These are phyloP conservation scores for Stratiolaelaps scimitus DNA, from an alignment of 1,140 invertebrate genomes.

Conservation along the genomic window DNA sequence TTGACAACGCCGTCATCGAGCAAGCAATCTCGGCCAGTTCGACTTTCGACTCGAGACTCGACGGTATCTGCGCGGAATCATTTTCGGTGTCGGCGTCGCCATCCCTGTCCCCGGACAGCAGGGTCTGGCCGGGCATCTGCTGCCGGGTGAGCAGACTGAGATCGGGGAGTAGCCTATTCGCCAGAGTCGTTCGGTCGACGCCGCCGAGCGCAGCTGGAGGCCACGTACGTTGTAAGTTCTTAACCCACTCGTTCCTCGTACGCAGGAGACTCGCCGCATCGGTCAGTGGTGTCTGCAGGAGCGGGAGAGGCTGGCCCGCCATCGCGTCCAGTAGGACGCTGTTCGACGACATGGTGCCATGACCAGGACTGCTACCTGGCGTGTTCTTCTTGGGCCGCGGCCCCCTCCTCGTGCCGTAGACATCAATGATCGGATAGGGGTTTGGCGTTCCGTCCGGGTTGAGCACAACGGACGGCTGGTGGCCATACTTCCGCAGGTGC, in stretches of 20 bases:
- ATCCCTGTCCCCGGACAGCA: too few relatives aligned
- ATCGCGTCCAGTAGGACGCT: constrained; percentile 19
- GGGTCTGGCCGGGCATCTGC: too few relatives aligned
- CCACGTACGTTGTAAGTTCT: not conserved
- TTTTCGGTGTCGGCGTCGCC: too few relatives aligned
- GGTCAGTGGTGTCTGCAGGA: constrained; percentile 35
- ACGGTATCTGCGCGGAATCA: too few relatives aligned
- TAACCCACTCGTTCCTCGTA: constrained; percentile 28
- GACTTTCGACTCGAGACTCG: too few relatives aligned
- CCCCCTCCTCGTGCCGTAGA: constrained; percentile 72
- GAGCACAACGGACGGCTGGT: constrained; percentile 68
- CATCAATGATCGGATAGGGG: constrained; percentile 63
- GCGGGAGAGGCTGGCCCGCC: constrained; percentile 31
- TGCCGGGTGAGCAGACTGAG: too few relatives aligned
- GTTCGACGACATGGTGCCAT: constrained; percentile 20
- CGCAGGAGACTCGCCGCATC: constrained; percentile 32
- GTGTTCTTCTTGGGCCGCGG: constrained; percentile 50
- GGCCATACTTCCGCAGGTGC: constrained; percentile 79
- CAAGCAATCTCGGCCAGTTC: too few relatives aligned
- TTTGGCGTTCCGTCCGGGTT: constrained; percentile 76
- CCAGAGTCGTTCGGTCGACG: too few relatives aligned
- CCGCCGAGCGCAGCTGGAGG: too few relatives aligned
- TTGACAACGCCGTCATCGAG: too few relatives aligned
- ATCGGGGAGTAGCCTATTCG: too few relatives aligned
- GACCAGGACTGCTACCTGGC: constrained; percentile 1